A percentile compares a stretch with the other conserved stretches of the same genome.
phyloP scores from a whole-genome alignment of 2,113 vertebrate species.

The Aegotheles bennettii region DNA sequence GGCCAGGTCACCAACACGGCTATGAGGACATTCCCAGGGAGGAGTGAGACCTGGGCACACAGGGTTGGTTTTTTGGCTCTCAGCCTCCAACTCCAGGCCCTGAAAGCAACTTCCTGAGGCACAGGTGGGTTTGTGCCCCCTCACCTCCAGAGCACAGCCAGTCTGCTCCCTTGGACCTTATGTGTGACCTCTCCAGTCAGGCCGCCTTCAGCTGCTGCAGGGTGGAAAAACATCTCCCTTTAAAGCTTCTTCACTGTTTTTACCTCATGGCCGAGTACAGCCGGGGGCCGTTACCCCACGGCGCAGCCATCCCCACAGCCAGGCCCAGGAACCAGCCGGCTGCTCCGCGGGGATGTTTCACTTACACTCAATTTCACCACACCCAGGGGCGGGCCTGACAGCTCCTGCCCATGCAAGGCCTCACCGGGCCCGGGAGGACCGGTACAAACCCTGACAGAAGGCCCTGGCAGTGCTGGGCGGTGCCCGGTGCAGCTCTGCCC shows the following conservation, averaged over 20 bases:
- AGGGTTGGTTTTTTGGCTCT: accelerated
- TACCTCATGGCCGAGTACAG: accelerated
- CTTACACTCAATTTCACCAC: accelerated
- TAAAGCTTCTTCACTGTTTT: not conserved
- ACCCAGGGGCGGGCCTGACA: accelerated
- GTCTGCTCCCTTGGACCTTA: accelerated
- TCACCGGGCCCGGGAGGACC: too few relatives aligned
- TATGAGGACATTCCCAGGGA: accelerated
- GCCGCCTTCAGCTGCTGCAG: accelerated
- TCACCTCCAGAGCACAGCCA: not conserved
- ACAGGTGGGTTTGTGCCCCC: accelerated
- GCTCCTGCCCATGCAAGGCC: too few relatives aligned
- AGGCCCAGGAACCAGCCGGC: accelerated
- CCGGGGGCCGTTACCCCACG: accelerated
- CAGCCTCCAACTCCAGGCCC: not conserved
- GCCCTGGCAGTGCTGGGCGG: too few relatives aligned
- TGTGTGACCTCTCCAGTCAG: accelerated
- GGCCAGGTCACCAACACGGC: accelerated
- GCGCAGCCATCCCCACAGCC: too few relatives aligned
- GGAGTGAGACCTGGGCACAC: accelerated
- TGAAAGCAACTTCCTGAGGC: not conserved
- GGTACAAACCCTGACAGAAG: too few relatives aligned
- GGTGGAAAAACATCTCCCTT: too few relatives aligned
- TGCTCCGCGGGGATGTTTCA: accelerated
- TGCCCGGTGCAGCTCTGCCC: too few relatives aligned